Evolutionary conservation across 2,113 vertebrate genomes (phyloP).

Genomic region (Urocolius indicus): DNA sequence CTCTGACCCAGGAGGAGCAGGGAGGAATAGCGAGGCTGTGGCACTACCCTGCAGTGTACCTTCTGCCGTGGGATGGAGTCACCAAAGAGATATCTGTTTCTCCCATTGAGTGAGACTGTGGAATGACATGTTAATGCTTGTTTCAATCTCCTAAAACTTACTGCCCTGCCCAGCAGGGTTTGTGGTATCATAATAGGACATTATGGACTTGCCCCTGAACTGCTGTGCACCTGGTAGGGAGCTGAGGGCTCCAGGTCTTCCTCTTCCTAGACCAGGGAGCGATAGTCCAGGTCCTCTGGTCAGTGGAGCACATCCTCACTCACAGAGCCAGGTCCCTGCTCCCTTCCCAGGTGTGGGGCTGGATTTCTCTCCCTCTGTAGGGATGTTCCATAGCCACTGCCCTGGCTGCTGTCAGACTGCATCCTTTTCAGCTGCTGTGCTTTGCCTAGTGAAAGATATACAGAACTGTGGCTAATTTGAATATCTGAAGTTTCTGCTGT

Average conservation of each 20-base stretch:
- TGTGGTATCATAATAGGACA: neutral
- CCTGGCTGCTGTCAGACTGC: neutral
- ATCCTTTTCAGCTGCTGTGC: neutral
- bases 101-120: neutral
- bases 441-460: neutral
- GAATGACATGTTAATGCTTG: neutral
- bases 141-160: neutral
- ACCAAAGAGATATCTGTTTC: neutral
- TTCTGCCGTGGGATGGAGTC: neutral
- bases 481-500: neutral
- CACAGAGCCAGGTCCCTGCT: neutral
- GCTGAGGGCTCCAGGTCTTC: neutral
- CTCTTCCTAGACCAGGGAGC: neutral
- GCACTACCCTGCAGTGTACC: neutral
- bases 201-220: rapidly evolving
- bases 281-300: neutral
- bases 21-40: neutral
- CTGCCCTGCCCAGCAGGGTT: neutral
- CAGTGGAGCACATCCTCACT: neutral
- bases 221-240: neutral
- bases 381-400: neutral
- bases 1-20: neutral
- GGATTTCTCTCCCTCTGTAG: no score
- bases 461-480: neutral
- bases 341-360: rapidly evolving